Base-by-base conservation (phyloP, 2,888 invertebrate species). In the Rapana venosa region DNA sequence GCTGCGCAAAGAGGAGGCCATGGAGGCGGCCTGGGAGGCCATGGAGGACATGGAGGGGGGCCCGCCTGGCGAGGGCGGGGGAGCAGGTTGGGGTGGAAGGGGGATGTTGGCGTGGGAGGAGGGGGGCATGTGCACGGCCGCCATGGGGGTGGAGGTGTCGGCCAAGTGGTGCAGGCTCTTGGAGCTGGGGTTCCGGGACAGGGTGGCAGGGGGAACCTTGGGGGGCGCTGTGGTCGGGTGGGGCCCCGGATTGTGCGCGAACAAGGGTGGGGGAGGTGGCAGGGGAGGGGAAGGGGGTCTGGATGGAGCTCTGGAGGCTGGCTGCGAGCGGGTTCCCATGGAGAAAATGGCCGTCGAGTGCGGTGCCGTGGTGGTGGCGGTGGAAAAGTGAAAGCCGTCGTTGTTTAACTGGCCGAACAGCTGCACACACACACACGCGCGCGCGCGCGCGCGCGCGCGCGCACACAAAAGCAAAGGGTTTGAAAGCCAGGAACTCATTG, bases 211-310 rank as follows among this genome's bases (percentile, higher is more conserved):
- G 47, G 87, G 77, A n/a, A 77, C 36, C 77, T 56, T 56, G 47
- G 77, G 56, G 36, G 36, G 26, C 15, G 87, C 11, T 11, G 66
- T 13, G 22, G 66, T 15, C 35, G 87, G 87, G 36, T 66, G 30
- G 20, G 77, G 47, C 4, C 56, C 74, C 2, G 74, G 36, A 36
- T 32, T 20, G 6, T 86, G 61, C 30, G 32, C 15, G 58, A 56
- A 35, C 13, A 35, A 35, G 47, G 86, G 86, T 15, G 86, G 56
- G 17, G 86, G 85, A 22, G 86, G 66, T 1, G 66, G 61, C 15
- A 81, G 81, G 86, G 86, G 86, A 20, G 66, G 86, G 61, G 86
- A 66, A 8, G 86, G 86, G 83, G 83, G 83, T 83, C 83, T 17
- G 86, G 86, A 86, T 32, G 86, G 86, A 17, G 86, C 86, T 32